These are phyloP conservation scores for Halcyon badia DNA, from an alignment of 2,797 vertebrate genomes.

Conservation along the genomic window DNA sequence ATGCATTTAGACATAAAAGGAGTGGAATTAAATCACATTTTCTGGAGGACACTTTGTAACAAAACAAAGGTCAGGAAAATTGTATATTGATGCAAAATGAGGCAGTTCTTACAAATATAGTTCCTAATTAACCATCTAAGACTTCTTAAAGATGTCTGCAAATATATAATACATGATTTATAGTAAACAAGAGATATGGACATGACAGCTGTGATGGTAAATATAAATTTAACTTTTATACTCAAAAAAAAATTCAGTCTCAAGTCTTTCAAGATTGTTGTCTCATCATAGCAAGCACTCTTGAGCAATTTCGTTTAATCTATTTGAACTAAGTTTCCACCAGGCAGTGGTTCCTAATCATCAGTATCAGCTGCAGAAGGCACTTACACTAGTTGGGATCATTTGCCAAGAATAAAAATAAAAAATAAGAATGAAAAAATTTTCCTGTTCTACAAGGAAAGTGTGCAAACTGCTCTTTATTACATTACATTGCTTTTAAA, in stretches of 20 bases:
- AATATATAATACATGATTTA: background rate
- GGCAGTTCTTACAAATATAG: background rate
- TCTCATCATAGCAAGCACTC: background rate
- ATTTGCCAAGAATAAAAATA: background rate
- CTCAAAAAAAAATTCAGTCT: background rate
- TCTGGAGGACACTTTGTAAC: background rate
- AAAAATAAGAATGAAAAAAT: background rate
- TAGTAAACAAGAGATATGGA: background rate
- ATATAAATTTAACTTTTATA: background rate
- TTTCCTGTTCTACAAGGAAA: background rate
- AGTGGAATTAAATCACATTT: constrained; percentile 7
- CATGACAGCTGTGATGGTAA: background rate
- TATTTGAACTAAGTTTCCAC: background rate
- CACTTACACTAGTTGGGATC: background rate
- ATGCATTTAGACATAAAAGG: background rate
- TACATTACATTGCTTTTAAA: background rate
- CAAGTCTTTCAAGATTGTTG: background rate
- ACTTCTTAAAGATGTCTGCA: background rate
- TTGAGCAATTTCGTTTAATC: background rate
- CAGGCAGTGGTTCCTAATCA: background rate
- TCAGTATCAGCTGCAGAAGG: background rate
- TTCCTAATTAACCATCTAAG: background rate
- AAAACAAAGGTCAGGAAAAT: background rate
- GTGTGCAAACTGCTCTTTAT: background rate
- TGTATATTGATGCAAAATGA: background rate